These are phyloP conservation scores for Pyrocephalus nanus DNA, from an alignment of 2,797 vertebrate genomes.

Conservation along the genomic window DNA sequence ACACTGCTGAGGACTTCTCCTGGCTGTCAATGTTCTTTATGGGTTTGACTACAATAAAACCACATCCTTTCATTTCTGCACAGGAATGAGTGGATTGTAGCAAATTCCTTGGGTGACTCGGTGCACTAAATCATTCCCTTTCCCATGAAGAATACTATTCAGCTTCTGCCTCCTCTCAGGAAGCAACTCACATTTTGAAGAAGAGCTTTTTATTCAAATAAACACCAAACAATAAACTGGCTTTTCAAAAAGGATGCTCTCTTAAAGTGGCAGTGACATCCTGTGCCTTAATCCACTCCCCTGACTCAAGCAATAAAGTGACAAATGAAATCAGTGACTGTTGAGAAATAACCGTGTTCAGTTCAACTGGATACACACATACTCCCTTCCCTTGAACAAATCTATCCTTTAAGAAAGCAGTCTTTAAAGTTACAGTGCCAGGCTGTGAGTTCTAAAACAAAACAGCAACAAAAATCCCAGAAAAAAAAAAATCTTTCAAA, in stretches of 20 bases:
- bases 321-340: slow-evolving; percentile 74
- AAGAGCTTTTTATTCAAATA: slow-evolving; percentile 62
- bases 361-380: slow-evolving; percentile 9
- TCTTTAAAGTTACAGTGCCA: not conserved
- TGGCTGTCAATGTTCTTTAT: not conserved
- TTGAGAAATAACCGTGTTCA: slow-evolving; percentile 59
- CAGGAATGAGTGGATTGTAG: not conserved
- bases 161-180: not conserved
- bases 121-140: not conserved
- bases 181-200: slow-evolving; percentile 27
- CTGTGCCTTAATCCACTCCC: slow-evolving; percentile 74
- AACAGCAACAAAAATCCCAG: not conserved
- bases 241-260: slow-evolving; percentile 66
- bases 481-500: not conserved
- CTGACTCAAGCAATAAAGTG: slow-evolving; percentile 72
- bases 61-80: not conserved
- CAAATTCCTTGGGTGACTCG: not conserved
- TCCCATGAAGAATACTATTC: not conserved
- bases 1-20: not conserved
- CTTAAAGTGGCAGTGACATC: slow-evolving; percentile 71
- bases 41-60: not conserved
- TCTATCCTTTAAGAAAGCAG: not conserved
- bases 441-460: not conserved
- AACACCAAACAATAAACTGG: slow-evolving; percentile 65
- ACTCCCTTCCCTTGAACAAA: not conserved